Conservation (phyloP, 2,113 vertebrate species). For the Dipodomys stephensi region DNA sequence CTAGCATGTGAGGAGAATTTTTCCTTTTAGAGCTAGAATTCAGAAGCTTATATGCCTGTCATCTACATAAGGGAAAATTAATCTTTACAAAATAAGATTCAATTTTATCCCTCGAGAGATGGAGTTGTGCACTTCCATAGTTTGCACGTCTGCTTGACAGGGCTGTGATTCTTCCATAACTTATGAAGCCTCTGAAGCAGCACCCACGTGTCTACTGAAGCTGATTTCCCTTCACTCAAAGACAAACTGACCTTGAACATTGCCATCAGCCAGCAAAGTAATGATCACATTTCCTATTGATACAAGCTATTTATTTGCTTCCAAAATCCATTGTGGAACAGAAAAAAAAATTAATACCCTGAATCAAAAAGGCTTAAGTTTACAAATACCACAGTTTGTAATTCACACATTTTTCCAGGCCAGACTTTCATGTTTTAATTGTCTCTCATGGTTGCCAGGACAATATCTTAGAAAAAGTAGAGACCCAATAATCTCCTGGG, state of each 20-base stretch:
- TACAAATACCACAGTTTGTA: slow-evolving; percentile 66
- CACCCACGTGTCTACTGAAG: neutral
- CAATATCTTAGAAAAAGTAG: neutral
- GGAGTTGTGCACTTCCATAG: neutral
- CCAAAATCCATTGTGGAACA: slow-evolving; percentile 61
- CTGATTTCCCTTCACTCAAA: slow-evolving; percentile 50
- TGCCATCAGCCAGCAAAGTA: slow-evolving; percentile 68
- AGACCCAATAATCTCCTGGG: slow-evolving; percentile 63
- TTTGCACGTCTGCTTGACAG: slow-evolving; percentile 18
- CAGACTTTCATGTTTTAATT: slow-evolving; percentile 62
- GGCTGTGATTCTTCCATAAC: slow-evolving; percentile 12
- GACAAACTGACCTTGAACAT: slow-evolving; percentile 54
- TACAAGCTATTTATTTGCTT: slow-evolving; percentile 70
- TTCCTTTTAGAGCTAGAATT: neutral
- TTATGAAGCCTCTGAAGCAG: neutral
- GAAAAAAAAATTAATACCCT: neutral
- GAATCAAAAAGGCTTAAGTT: slow-evolving; percentile 54
- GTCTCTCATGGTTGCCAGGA: slow-evolving; percentile 49
- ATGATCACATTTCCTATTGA: slow-evolving; percentile 72
- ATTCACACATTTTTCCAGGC: slow-evolving; percentile 45
- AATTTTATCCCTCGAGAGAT: slow-evolving; percentile 1
- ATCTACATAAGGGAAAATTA: slow-evolving; percentile 15
- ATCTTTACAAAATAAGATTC: neutral
- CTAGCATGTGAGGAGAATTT: neutral
- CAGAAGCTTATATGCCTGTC: neutral